Evolutionary conservation across 1,140 invertebrate species (phyloP), one percentile per base, ranked within the genome.

Genomic region (Lycorma delicatula): DNA sequence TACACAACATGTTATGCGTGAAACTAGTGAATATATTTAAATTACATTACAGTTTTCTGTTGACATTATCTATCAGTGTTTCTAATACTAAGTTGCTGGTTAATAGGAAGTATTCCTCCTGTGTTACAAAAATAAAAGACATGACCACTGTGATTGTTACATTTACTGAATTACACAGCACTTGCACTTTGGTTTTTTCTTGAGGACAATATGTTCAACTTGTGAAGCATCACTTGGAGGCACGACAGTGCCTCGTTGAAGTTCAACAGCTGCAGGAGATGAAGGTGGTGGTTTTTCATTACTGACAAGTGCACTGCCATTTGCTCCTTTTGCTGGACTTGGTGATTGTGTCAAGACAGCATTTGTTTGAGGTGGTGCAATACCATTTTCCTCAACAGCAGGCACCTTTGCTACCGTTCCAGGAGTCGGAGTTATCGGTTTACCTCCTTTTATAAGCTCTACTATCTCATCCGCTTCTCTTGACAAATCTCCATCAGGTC

Each of bases 381-480:
- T 25, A 13, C 36, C 46, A 38, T 58, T 63, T 41, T 59, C 31
- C 25, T 34, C 36, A 16, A 51, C 38, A 31, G 18, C 72, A 41
- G 68, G 70, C 53, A 71, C 70, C 60, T 71, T 59, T 64, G 72
- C 57, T 65, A 71, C 63, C 20, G 52, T 75, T 62, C 59, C 66
- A 28, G 67, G 66, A 54, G 83, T 86, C 59, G 83, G 84, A 49
- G 84, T 88, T 67, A 90, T 89, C 47, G 87, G 87, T 68, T 89
- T 89, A 38, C 88, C 88, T 58, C 88, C 89, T 74, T 92, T 92
- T 72, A 94, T 94, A 72, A 93, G 78, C 67, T 93, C 89, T 26
- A 97, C 91, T 64, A 98, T 95, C 74, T 95, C 90, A 71, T 97
- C 93, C 16, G 93, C 93, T 74, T 98, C 94, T 67, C 89, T 81